phyloP scores from a whole-genome alignment of 2,888 invertebrate species.

The Dyspetes luteomarginatus region DNA sequence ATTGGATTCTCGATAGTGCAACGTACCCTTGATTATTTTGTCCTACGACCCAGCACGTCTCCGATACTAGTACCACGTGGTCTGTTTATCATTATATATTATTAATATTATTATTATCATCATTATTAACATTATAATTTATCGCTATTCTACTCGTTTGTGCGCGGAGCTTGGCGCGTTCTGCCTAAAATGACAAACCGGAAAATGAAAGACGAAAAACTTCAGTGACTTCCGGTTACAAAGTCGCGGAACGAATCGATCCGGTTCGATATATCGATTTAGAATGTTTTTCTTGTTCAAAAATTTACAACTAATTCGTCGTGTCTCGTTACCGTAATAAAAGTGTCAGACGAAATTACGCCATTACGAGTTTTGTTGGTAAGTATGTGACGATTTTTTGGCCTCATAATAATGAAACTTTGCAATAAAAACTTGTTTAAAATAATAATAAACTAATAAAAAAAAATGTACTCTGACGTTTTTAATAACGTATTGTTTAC shows the following conservation, averaged over 20 bases:
- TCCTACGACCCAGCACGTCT: background rate
- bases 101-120: background rate
- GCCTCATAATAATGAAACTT: too few species aligned
- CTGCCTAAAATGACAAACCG: background rate
- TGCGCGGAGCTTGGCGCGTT: background rate
- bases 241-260: background rate
- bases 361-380: too few species aligned
- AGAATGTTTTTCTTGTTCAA: background rate
- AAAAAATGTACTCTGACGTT: too few species aligned
- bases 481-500: background rate
- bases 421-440: too few species aligned
- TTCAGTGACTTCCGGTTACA: background rate
- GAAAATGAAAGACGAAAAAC: background rate
- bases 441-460: too few species aligned
- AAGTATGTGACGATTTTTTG: too few species aligned
- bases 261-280: background rate
- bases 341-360: too few species aligned
- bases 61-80: constrained; percentile 45
- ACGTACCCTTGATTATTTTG: constrained; percentile 32
- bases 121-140: background rate
- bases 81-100: constrained; percentile 22
- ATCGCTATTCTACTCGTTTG: background rate
- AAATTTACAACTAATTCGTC: background rate
- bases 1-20: constrained; percentile 43
- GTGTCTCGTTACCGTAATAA: too few species aligned